These are phyloP conservation scores for Drosophila mettleri DNA, from an alignment of 2,888 invertebrate genomes.

Conservation along the genomic window DNA sequence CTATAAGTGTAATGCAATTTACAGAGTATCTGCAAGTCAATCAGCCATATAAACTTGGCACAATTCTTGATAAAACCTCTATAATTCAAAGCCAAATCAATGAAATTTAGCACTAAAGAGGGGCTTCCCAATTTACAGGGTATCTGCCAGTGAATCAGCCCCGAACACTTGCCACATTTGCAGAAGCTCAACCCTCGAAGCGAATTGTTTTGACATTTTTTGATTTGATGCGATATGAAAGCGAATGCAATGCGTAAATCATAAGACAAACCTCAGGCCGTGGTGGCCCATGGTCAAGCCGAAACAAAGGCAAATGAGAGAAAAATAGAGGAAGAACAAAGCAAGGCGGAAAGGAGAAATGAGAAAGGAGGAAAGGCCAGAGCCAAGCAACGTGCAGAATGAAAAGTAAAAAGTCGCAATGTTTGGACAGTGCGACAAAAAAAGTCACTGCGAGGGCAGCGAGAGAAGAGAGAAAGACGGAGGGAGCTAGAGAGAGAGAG, in stretches of 20 bases:
- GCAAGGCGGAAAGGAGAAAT: neutral
- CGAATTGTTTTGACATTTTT: slow-evolving; percentile 64
- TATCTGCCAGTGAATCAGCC: neutral
- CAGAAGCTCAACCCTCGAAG: slow-evolving; percentile 20
- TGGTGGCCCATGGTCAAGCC: slow-evolving; percentile 47
- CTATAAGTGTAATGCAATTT: too few relatives aligned
- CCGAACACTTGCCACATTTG: too few relatives aligned
- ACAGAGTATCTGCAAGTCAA: slow-evolving; percentile 14
- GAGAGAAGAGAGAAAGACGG: neutral
- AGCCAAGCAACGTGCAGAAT: neutral
- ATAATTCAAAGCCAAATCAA: neutral
- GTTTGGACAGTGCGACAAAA: slow-evolving; percentile 36
- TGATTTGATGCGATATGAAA: slow-evolving; percentile 53
- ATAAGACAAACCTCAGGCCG: slow-evolving; percentile 43
- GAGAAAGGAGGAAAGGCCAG: neutral
- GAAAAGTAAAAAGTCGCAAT: slow-evolving; percentile 27
- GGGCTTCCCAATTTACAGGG: neutral
- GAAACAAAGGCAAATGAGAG: slow-evolving; percentile 24
- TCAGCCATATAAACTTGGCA: neutral
- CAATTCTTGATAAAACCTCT: neutral
- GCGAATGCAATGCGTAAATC: slow-evolving; percentile 42
- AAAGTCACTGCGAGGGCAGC: neutral
- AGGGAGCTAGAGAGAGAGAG: neutral
- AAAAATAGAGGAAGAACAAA: slow-evolving; percentile 10
- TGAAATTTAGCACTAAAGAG: neutral